A percentile compares a stretch with the other conserved stretches of the same genome.
These are phyloP conservation scores for Sebastes miniatus DNA, from an alignment of 2,797 vertebrate genomes.

Conservation along the genomic window DNA sequence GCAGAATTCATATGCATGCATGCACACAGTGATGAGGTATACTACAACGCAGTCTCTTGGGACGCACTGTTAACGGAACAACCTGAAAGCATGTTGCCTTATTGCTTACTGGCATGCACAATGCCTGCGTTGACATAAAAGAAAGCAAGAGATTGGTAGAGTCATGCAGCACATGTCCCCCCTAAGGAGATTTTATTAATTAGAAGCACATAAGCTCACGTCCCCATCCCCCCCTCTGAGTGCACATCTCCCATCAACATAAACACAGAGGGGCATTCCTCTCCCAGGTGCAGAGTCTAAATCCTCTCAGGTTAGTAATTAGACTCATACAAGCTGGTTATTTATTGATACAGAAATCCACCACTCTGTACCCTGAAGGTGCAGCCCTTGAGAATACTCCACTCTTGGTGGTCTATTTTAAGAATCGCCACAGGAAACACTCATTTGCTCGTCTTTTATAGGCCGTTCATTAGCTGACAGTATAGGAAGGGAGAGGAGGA, in stretches of 20 bases:
- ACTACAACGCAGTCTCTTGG: neutral
- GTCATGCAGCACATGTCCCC: conserved; percentile 25
- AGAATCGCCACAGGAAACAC: conserved; percentile 31
- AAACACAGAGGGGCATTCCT: conserved; percentile 67
- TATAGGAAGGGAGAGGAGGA: neutral
- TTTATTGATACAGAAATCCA: conserved; percentile 70
- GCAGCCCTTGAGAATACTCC: conserved; percentile 19
- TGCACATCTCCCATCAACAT: conserved; percentile 53
- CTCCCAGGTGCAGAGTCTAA: conserved; percentile 66
- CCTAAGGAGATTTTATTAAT: conserved; percentile 59
- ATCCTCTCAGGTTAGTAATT: conserved; percentile 74
- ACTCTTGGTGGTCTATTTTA: conserved; percentile 59
- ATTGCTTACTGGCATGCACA: conserved; percentile 12
- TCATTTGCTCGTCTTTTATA: conserved; percentile 36
- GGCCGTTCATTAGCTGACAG: conserved; percentile 28
- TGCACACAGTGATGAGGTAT: neutral
- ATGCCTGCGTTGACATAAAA: conserved; percentile 16
- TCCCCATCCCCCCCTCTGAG: conserved; percentile 5
- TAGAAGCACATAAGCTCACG: conserved; percentile 52
- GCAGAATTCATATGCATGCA: conserved; percentile 5
- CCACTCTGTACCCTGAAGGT: conserved; percentile 32
- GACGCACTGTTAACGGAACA: conserved; percentile 14
- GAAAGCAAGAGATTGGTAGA: conserved; percentile 10
- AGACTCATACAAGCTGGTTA: conserved; percentile 59
- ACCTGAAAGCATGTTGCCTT: conserved; percentile 14